A percentile compares a stretch with the other conserved stretches of the same genome.
phyloP scores from a whole-genome alignment of 2,888 invertebrate genomes.

The Sphaerophoria rueppellii region DNA sequence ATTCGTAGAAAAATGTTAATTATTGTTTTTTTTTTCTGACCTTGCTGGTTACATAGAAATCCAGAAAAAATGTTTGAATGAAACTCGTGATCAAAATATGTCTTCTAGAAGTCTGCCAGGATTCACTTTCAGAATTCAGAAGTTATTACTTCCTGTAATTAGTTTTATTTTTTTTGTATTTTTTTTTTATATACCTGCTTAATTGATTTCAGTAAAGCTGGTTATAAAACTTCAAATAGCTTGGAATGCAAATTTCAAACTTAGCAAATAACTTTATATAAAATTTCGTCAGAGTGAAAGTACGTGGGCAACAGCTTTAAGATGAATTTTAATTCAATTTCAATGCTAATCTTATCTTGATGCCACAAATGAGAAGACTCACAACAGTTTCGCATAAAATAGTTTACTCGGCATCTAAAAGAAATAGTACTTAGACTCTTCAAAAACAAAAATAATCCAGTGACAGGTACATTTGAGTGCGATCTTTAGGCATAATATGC shows the following conservation, averaged over 20 bases:
- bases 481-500: background rate
- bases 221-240: background rate
- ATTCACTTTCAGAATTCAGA: too few species aligned
- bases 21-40: too few species aligned
- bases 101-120: too few species aligned
- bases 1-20: too few species aligned
- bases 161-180: too few species aligned
- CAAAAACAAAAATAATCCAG: constrained; percentile 32
- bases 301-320: constrained; percentile 3
- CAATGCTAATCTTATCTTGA: constrained; percentile 62
- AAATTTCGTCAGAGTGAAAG: constrained; percentile 37
- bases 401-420: constrained; percentile 29
- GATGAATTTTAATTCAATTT: constrained; percentile 33
- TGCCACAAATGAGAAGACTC: constrained; percentile 51
- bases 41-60: too few species aligned
- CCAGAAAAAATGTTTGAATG: too few species aligned
- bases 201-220: background rate
- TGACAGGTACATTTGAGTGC: constrained; percentile 47
- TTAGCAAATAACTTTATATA: too few species aligned
- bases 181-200: too few species aligned
- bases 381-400: constrained; percentile 45
- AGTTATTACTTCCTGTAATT: too few species aligned
- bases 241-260: background rate
- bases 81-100: too few species aligned
- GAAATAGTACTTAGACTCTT: constrained; percentile 56